Evolutionary conservation across 2,113 vertebrate genomes (phyloP), one percentile per base, ranked within the genome.

Genomic region (Saccopteryx bilineata): DNA sequence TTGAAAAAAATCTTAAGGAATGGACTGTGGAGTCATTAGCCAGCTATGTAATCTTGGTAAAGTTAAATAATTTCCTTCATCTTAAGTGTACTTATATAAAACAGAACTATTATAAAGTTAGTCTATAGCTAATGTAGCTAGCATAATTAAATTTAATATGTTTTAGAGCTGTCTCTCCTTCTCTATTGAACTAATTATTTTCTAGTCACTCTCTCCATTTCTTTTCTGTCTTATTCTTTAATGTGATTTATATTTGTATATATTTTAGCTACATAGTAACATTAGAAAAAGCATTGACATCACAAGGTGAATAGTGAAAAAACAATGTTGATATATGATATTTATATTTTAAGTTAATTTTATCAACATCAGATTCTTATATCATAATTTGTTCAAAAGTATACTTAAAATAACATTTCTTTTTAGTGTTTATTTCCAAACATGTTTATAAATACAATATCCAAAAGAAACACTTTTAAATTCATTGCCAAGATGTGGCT

Each of bases 341-440:
- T 92, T 66, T 79, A 58, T 52, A 63, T 74, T 79, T 94, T 76
- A 92, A 75, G 33, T 74, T 24, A 65, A n/a, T 54, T 60, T 48
- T 28, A 52, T n/a, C 68, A 24, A 58, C 15, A 71, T 78, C 33
- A 84, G 12, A 76, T 72, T 87, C 58, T 33, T 17, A n/a, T 60
- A n/a, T 71, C 33, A 91, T 76, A 50, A 46, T 72, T 95, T 83
- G 11, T 87, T 87, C 61, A 84, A 78, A 90, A 78, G 6, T 65
- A 1, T 9, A 87, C 23, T 65, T 90, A 50, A 83, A 96, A 82
- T 89, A 81, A 69, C 13, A 52, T 68, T 76, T 26, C 4, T 71
- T 72, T 90, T 66, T 78, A 65, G 11, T 76, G 28, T 81, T 78
- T 72, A 33, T 90, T 94, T 93, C 5, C 71, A 83, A 93, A 74